Conservation (phyloP, 2,888 invertebrate genomes). For the Calliopum simillimum region DNA sequence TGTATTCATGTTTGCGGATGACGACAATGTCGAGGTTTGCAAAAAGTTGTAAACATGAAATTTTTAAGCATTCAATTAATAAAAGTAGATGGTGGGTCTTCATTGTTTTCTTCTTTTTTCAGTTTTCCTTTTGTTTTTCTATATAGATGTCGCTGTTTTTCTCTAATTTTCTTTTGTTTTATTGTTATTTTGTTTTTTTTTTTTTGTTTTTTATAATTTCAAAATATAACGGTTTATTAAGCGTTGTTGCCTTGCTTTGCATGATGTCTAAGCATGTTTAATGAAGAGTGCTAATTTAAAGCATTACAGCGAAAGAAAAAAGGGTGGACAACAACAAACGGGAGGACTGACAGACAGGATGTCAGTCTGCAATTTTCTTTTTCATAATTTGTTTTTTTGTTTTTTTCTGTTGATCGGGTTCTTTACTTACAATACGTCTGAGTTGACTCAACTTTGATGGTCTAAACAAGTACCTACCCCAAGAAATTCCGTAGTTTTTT, state of each 20-base stretch:
- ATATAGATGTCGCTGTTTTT: background rate
- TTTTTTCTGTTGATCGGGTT: too few species aligned
- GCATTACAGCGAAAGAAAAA: too few species aligned
- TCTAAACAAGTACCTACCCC: too few species aligned
- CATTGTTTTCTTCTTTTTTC: conserved; percentile 2
- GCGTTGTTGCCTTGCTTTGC: background rate
- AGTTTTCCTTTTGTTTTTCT: too few species aligned
- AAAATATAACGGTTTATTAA: conserved; percentile 22
- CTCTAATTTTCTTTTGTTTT: background rate
- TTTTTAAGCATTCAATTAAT: conserved; percentile 13
- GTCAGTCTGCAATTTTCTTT: background rate
- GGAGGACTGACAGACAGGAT: background rate
- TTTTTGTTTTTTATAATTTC: background rate
- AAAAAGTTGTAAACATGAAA: conserved; percentile 18
- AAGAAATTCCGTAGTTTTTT: too few species aligned
- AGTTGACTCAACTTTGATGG: too few species aligned
- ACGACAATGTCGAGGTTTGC: background rate
- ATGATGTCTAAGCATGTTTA: conserved; percentile 12
- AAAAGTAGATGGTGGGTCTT: conserved; percentile 13
- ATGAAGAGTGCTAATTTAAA: conserved; percentile 30
- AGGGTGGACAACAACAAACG: too few species aligned
- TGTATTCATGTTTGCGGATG: too few species aligned
- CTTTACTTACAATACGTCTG: too few species aligned
- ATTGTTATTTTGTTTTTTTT: conserved; percentile 14
- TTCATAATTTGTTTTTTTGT: too few species aligned